Conservation (phyloP, 2,113 vertebrate genomes). For the Lycaon pictus region DNA sequence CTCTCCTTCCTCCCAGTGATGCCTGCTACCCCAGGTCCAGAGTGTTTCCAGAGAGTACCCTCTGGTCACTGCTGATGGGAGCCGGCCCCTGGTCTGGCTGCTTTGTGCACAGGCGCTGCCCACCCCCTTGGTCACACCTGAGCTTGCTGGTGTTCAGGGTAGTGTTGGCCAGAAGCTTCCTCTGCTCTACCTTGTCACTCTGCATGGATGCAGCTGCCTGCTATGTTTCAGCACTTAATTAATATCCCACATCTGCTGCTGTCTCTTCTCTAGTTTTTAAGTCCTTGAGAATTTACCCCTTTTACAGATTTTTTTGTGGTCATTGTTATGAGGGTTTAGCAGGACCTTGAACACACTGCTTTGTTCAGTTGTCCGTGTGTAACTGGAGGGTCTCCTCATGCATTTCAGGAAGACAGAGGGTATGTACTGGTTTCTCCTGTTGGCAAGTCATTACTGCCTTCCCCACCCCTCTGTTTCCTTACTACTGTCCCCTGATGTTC, state of each 20-base stretch:
- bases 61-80: neutral
- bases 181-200: neutral
- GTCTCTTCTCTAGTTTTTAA: neutral
- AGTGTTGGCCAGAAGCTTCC: neutral
- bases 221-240: neutral
- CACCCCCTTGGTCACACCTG: neutral
- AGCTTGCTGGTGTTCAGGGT: neutral
- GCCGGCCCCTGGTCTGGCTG: neutral
- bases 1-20: neutral
- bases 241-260: neutral
- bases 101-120: neutral
- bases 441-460: neutral
- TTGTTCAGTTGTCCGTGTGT: neutral
- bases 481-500: neutral
- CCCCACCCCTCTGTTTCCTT: neutral
- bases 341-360: neutral
- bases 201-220: too few relatives aligned
- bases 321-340: conserved; percentile 12
- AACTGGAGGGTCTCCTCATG: neutral
- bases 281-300: neutral
- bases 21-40: neutral
- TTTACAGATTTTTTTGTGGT: neutral
- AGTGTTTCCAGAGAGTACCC: neutral
- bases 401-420: neutral
- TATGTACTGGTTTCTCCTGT: neutral